A percentile compares a stretch with the other conserved stretches of the same genome.
Evolutionary conservation across 2,113 vertebrate genomes (phyloP).

Genomic region (Hiodon tergisus): DNA sequence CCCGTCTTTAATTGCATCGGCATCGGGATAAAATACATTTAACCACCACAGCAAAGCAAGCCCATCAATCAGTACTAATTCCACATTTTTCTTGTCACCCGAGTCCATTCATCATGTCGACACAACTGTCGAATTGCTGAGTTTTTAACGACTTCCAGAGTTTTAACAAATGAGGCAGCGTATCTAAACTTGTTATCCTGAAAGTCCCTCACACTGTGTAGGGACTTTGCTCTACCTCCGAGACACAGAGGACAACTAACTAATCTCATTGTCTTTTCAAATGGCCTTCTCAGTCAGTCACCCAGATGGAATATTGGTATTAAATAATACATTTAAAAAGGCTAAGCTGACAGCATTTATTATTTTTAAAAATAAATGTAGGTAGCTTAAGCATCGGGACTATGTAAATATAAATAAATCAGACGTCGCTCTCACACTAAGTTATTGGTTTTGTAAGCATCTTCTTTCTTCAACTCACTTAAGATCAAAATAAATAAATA

Average conservation of each 20-base stretch:
- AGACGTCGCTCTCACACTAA: no score
- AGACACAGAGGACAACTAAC: constrained; percentile 84
- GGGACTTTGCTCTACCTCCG: constrained; percentile 76
- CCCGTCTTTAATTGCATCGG: no score
- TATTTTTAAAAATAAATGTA: no score
- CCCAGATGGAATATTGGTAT: not conserved
- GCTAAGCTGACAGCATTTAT: not conserved
- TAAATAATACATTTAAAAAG: not conserved
- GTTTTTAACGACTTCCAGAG: constrained; percentile 69
- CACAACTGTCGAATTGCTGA: constrained; percentile 95
- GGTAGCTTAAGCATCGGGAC: no score
- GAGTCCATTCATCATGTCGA: constrained; percentile 91
- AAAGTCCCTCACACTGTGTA: constrained; percentile 83
- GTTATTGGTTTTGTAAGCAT: no score
- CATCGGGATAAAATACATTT: not conserved
- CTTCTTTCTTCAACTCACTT: no score
- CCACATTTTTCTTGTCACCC: constrained; percentile 62
- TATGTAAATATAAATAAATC: no score
- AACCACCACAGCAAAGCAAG: constrained; percentile 18
- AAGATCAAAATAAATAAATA: no score
- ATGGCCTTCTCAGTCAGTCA: not conserved
- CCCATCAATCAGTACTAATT: constrained; percentile 81
- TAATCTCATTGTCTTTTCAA: constrained; percentile 67
- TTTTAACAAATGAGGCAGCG: constrained; percentile 86
- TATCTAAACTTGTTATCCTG: constrained; percentile 92